A percentile compares a stretch with the other conserved stretches of the same genome.
Conservation (phyloP, 2,888 invertebrate genomes). For the Furcula furcula region DNA sequence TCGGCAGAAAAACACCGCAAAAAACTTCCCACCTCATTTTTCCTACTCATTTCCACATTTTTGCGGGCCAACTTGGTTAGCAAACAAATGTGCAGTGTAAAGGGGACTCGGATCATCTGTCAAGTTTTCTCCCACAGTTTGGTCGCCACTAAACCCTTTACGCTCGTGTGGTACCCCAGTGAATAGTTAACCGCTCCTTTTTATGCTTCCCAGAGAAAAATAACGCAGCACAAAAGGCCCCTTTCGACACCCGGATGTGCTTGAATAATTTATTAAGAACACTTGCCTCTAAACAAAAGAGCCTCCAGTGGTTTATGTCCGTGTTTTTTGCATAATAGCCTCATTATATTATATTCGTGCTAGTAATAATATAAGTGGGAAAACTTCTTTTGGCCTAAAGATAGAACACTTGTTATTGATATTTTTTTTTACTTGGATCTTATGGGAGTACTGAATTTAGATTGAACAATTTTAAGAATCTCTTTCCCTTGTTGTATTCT, state of each 20-base stretch:
- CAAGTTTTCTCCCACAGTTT: conserved; percentile 40
- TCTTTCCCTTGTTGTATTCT: too few species aligned
- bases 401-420: conserved; percentile 3
- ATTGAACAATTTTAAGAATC: too few species aligned
- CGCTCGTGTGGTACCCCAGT: conserved; percentile 22
- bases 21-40: conserved; percentile 18
- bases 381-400: conserved; percentile 5
- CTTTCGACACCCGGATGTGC: conserved; percentile 52
- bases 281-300: conserved; percentile 47
- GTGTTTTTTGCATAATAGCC: conserved; percentile 30
- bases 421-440: conserved; percentile 2
- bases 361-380: conserved; percentile 19
- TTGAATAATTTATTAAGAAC: conserved; percentile 59
- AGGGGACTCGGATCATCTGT: conserved; percentile 32
- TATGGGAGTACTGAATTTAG: too few species aligned
- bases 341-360: conserved; percentile 22
- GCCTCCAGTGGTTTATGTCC: conserved; percentile 39
- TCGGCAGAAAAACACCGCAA: conserved; percentile 11
- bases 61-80: conserved; percentile 17
- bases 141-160: conserved; percentile 46
- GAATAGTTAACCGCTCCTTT: conserved; percentile 43
- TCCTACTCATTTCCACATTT: conserved; percentile 29
- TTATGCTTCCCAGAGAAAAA: conserved; percentile 45
- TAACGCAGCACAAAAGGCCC: conserved; percentile 49
- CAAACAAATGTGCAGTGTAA: conserved; percentile 16